Percentiles rank a stretch among this genome's conserved stretches.
Evolutionary conservation across 2,888 invertebrate genomes (phyloP).

Genomic region (Bombylius major): DNA sequence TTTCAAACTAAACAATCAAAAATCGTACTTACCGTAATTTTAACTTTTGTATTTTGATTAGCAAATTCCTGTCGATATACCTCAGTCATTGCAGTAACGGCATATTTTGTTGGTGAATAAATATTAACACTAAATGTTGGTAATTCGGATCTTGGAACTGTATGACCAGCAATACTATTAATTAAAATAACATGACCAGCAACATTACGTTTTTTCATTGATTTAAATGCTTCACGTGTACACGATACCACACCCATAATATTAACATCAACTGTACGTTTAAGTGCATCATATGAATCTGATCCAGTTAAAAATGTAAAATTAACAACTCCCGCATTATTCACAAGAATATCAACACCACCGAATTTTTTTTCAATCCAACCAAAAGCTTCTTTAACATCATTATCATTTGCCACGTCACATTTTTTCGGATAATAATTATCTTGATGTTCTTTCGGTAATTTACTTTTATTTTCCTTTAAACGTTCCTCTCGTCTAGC

Average conservation of each 20-base stretch:
- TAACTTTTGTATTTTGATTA: constrained; percentile 20
- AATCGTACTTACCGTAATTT: constrained; percentile 21
- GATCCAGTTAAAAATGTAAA: not conserved
- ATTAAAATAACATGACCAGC: constrained; percentile 42
- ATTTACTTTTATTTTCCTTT: constrained; percentile 22
- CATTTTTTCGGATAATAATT: constrained; percentile 35
- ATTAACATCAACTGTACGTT: constrained; percentile 37
- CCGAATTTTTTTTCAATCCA: constrained; percentile 39
- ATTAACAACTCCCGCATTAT: constrained; percentile 39
- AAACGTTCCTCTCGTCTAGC: constrained; percentile 38
- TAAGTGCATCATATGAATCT: constrained; percentile 21
- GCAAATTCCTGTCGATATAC: constrained; percentile 30
- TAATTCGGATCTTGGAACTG: constrained; percentile 19
- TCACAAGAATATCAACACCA: constrained; percentile 44
- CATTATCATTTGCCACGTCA: constrained; percentile 41
- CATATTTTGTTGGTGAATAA: constrained; percentile 30
- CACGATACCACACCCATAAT: constrained; percentile 37
- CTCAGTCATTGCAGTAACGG: constrained; percentile 30
- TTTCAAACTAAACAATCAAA: too few relatives aligned
- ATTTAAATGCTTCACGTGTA: constrained; percentile 37
- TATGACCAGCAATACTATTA: constrained; percentile 32
- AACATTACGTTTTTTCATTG: constrained; percentile 34
- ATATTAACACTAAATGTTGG: constrained; percentile 22
- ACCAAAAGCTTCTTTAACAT: constrained; percentile 40
- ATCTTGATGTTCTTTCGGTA: constrained; percentile 23